Evolutionary conservation across 2,797 vertebrate genomes (phyloP), one percentile per base, ranked within the genome.

Genomic region (Esox masquinongy): DNA sequence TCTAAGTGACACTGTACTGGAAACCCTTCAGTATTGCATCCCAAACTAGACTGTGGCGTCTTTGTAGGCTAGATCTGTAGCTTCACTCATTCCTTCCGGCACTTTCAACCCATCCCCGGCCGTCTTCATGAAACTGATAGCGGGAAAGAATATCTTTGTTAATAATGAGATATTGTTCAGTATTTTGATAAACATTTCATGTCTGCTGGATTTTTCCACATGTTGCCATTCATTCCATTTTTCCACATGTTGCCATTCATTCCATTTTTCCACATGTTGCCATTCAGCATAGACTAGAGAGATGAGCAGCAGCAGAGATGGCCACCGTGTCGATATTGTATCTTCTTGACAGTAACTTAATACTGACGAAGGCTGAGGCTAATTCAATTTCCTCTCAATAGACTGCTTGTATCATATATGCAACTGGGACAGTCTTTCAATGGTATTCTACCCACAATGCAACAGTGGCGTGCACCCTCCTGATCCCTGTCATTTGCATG

Each of bases 311-410:
- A 66, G 31, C 29, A 19, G 63, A 66, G 16, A 66, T 5, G 16
- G 29, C 29, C 29, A 16, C 63, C 16, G 63, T 6, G 15, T 66
- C 16, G 29, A n/a, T 64, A 31, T 47, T 59, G 53, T 68, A 59
- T 74, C 79, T 68, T 61, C 74, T 71, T 74, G 49, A 74, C 61
- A 56, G 75, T 68, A 59, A 66, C 70, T 36, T 36, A 71, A 74
- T 39, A 71, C 68, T 63, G 68, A 74, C 22, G 72, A 68, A 51
- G 73, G 26, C 63, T 77, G 59, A 77, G 73, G 26, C 63, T 77
- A 68, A 77, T 73, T 73, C 70, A 68, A 61, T 59, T 61, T 72
- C 43, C 51, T 68, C 67, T 80, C 72, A 67, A 68, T 34, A 66
- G 26, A 34, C 26, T 63, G 61, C 26, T 17, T 66, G 26, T 66